phyloP scores from a whole-genome alignment of 2,888 invertebrate species.

The Griposia aprilina region DNA sequence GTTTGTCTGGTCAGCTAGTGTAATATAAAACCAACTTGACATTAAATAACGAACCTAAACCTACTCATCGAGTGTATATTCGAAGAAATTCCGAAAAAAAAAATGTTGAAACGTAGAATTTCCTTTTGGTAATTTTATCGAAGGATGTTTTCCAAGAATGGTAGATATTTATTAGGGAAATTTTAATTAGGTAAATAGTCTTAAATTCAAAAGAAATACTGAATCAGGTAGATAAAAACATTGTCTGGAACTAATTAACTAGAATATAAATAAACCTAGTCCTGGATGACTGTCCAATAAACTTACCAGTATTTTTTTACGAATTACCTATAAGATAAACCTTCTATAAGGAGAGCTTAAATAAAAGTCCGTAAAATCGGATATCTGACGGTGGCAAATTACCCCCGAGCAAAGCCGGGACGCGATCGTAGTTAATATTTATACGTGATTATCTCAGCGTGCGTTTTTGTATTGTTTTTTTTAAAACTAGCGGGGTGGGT shows the following conservation, averaged over 20 bases:
- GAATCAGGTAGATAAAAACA: not conserved
- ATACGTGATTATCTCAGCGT: slow-evolving; percentile 56
- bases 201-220: not conserved
- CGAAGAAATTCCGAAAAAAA: not conserved
- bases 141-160: not conserved
- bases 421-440: slow-evolving; percentile 56
- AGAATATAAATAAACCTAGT: not conserved
- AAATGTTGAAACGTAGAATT: not conserved
- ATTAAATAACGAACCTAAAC: too few species aligned
- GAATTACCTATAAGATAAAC: not conserved
- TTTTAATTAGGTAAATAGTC: too few species aligned
- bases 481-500: not conserved
- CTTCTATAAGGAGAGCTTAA: not conserved
- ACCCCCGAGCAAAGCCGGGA: slow-evolving; percentile 41
- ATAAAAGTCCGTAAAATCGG: slow-evolving; percentile 44
- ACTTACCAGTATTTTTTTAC: not conserved
- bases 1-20: not conserved
- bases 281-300: too few species aligned
- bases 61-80: not conserved
- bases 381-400: slow-evolving; percentile 56
- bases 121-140: not conserved
- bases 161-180: not conserved
- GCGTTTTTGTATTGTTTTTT: slow-evolving; percentile 41
- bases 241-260: not conserved
- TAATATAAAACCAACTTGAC: not conserved